Base-by-base conservation (phyloP, 37 sponge, comb jelly and placozoan genomes). In the Halichondria panicea region DNA sequence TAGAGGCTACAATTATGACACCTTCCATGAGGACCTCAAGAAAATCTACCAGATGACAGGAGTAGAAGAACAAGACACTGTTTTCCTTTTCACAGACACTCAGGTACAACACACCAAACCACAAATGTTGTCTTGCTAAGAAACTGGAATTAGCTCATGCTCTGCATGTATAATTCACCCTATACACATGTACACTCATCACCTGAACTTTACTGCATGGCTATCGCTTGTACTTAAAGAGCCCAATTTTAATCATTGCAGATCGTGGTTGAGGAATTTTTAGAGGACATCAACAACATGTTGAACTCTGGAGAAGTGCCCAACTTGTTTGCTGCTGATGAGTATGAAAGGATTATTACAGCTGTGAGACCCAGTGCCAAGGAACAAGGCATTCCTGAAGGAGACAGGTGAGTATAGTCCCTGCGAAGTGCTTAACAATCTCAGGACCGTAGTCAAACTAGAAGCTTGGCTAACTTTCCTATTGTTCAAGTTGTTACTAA, bases 221-320 rank as follows among this genome's bases (percentile, higher is more conserved):
- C 39, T 22, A 62, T 62, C 21, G 4, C 6, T 42, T 43, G 27
- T 56, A n/a, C n/a, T n/a, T n/a, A n/a, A n/a, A n/a, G n/a, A n/a
- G n/a, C n/a, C n/a, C n/a, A n/a, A n/a, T 40, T n/a, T n/a, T n/a
- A n/a, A n/a, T n/a, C n/a, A n/a, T n/a, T n/a, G 4, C 55, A 94
- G 86, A 98, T 98, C 74, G 92, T 95, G 13, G 89, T 93, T 54
- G 99, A 98, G 48, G 96, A 93, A 63, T 98, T 98, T 72, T 83
- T 98, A 9, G 99, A 98, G 59, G 99, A 98, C 69, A 95, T 98
- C 62, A 98, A 95, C 71, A 98, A 98, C 74, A 95, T 98, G 84
- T 68, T 98, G 31, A 98, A 98, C 88, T 95, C 96, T 58, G 99
- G 99, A 34, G 99, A 98, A 72, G 96, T 98, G 1, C 96, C 99